Evolutionary conservation across 2,888 invertebrate genomes (phyloP).

Genomic region (Bellardia bayeri): DNA sequence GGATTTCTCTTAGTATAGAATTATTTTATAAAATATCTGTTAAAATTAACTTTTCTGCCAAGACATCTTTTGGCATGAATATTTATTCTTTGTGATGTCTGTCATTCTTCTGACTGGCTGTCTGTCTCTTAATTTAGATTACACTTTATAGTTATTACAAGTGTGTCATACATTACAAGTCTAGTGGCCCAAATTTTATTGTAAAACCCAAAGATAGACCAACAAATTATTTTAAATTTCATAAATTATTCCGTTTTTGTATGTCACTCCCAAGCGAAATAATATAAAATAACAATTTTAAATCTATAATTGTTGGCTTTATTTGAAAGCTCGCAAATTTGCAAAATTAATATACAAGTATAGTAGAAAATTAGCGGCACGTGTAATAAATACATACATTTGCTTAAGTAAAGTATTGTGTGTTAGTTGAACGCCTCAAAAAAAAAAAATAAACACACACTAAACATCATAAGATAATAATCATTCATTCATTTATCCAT

Average conservation of each 20-base stretch:
- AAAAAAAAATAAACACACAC: not conserved
- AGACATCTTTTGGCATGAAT: not conserved
- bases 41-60: too few species aligned
- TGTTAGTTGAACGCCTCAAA: not conserved
- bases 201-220: not conserved
- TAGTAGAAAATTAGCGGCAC: constrained; percentile 4
- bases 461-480: constrained; percentile 11
- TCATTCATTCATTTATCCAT: not conserved
- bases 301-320: not conserved
- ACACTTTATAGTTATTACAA: not conserved
- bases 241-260: not conserved
- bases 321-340: too few species aligned
- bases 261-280: not conserved
- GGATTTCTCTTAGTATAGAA: too few species aligned
- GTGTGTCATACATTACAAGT: not conserved
- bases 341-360: not conserved
- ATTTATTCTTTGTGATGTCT: not conserved
- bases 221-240: not conserved
- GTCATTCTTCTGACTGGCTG: not conserved
- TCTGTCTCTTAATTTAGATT: not conserved
- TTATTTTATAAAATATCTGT: too few species aligned
- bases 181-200: constrained; percentile 7
- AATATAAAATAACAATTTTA: not conserved
- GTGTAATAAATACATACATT: not conserved
- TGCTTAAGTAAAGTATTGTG: not conserved